These are phyloP conservation scores for Trachelus tabidus DNA, from an alignment of 2,888 invertebrate genomes.

Conservation along the genomic window DNA sequence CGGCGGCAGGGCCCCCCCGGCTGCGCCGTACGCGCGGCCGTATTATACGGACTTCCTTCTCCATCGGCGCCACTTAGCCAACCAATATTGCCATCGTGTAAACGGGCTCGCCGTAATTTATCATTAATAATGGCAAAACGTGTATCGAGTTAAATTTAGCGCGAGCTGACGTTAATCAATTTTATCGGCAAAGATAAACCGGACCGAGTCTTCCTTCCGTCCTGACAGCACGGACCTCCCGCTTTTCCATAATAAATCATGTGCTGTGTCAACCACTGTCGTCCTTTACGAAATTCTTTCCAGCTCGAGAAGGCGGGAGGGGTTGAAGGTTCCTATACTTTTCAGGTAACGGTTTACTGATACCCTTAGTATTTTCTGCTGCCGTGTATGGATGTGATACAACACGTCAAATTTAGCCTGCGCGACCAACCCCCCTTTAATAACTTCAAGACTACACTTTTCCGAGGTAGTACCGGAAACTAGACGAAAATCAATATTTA, in stretches of 20 bases:
- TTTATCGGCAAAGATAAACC: constrained; percentile 57
- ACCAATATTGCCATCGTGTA: neutral
- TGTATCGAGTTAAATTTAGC: constrained; percentile 50
- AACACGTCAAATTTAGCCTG: neutral
- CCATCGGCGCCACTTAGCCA: constrained; percentile 26
- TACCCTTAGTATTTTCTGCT: neutral
- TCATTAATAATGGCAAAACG: constrained; percentile 51
- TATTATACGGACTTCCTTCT: neutral
- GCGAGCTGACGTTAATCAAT: constrained; percentile 56
- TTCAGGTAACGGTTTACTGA: neutral
- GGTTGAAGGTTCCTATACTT: neutral
- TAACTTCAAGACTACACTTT: neutral
- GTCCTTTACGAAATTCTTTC: neutral
- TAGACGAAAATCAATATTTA: neutral
- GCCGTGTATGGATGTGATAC: neutral
- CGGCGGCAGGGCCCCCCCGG: neutral
- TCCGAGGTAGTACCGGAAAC: neutral
- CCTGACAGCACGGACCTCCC: constrained; percentile 16
- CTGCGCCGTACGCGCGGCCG: neutral
- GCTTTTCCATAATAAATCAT: constrained; percentile 44
- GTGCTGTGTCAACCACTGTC: neutral
- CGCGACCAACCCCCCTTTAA: neutral
- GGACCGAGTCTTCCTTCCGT: constrained; percentile 48
- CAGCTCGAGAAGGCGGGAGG: neutral
- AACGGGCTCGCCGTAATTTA: constrained; percentile 38